Base-by-base conservation (phyloP, 2,797 vertebrate genomes). In the Arrhamphus sclerolepis region DNA sequence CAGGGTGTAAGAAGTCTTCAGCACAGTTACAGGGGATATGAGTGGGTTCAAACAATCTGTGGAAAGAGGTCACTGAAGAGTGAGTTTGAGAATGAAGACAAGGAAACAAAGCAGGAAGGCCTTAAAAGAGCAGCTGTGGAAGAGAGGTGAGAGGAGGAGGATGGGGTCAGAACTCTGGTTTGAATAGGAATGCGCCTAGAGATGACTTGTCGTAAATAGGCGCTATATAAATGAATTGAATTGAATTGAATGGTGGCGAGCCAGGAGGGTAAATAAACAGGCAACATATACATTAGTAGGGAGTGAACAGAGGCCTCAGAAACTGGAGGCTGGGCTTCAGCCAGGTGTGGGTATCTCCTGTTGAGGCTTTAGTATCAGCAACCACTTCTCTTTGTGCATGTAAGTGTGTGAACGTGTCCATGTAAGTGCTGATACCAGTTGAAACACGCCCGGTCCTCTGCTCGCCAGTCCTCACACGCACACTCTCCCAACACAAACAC, bases 291-390 rank as follows among this genome's bases (percentile, higher is more conserved):
- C 10, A 53, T 52, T 21, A 18, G 34, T 2, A 57, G 22, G 28
- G 68, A 20, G 18, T 54, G 34, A 75, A 62, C 47, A 65, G 69
- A 24, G 50, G 67, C 31, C 44, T 34, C 3, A 39, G 47, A 20
- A 31, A 29, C 2, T 31, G 29, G 20, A 78, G 72, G 83, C n/a
- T 28, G 62, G 69, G 64, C 67, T 80, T 72, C 22, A 67, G 55
- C 80, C 90, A 92, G 90, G 91, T 92, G 87, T 78, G 71, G 61
- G 68, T 55, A 48, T 40, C 6, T 26, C 28, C 46, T 56, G 57
- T 34, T 60, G 46, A 68, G 31, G 47, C 55, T 79, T 31, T 29
- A 44, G 56, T 76, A 66, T 87, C 78, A 76, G 82, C 85, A 75
- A 53, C 84, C 83, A 64, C 59, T 39, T 63, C 70, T 44, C 50